Percentiles rank a stretch among this genome's conserved stretches.
Evolutionary conservation across 2,113 vertebrate genomes (phyloP).

Genomic region (Callocephalon fimbriatum): DNA sequence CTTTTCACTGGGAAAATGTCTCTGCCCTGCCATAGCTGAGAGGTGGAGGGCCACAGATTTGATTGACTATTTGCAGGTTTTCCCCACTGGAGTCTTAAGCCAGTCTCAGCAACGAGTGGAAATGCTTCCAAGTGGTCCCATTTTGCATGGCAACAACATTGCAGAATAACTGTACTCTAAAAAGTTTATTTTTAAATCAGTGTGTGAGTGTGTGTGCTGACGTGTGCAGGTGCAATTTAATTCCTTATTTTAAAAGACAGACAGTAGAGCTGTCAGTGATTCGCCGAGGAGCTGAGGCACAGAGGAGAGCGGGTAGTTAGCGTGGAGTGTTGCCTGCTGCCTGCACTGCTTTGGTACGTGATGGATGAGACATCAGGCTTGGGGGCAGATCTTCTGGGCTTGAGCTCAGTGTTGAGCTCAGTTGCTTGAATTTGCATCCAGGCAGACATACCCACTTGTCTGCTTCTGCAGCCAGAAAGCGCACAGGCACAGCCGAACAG

Average conservation of each 20-base stretch:
- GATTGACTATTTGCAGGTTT: accelerated
- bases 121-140: background rate
- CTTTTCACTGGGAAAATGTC: background rate
- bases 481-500: background rate
- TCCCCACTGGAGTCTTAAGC: background rate
- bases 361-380: background rate
- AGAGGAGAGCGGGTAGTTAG: background rate
- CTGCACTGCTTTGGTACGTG: accelerated
- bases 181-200: background rate
- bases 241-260: background rate
- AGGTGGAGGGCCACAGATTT: background rate
- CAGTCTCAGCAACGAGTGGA: background rate
- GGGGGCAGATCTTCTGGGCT: background rate
- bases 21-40: background rate
- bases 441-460: background rate
- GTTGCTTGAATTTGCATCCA: background rate
- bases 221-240: background rate
- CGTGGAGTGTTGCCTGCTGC: accelerated
- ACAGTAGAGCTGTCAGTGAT: background rate
- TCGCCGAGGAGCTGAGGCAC: accelerated
- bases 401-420: background rate
- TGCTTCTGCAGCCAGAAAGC: background rate
- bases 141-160: accelerated
- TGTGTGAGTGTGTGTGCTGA: background rate
- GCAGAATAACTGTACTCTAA: background rate